Evolutionary conservation across 2,113 vertebrate genomes (phyloP).

Genomic region (Cettia cetti): DNA sequence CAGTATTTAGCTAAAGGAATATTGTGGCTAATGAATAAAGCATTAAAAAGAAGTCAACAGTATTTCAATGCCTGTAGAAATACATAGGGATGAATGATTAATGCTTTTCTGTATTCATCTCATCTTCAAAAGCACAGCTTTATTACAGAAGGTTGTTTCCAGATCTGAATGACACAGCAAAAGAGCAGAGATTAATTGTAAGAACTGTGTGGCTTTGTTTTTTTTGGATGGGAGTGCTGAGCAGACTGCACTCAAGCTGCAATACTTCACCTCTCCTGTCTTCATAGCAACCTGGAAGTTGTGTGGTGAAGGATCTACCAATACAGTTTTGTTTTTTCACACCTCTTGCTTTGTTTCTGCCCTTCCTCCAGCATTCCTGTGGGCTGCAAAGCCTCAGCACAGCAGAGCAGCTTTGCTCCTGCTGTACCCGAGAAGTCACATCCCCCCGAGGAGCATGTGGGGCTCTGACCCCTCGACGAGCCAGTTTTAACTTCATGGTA

Average conservation of each 20-base stretch:
- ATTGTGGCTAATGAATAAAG: constrained; percentile 49
- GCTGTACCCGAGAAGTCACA: background rate
- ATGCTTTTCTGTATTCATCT: constrained; percentile 24
- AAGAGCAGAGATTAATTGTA: constrained; percentile 15
- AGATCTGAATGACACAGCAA: constrained; percentile 5
- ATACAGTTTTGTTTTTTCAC: background rate
- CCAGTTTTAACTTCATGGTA: background rate
- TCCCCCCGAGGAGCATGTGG: fast-evolving
- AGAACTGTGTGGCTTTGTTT: background rate
- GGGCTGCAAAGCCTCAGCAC: background rate
- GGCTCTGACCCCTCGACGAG: background rate
- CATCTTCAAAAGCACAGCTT: constrained; percentile 5
- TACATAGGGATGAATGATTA: constrained; percentile 15
- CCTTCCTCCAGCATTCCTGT: background rate
- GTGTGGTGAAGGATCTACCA: background rate
- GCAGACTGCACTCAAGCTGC: background rate
- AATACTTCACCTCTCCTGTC: background rate
- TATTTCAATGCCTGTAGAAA: constrained; percentile 34
- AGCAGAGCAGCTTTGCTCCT: background rate
- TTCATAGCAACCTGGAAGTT: background rate
- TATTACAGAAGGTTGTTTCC: constrained; percentile 20
- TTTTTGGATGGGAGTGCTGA: background rate
- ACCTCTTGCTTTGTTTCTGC: background rate
- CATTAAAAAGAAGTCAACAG: constrained; percentile 21
- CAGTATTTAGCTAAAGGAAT: constrained; percentile 27